These are phyloP conservation scores for Limnodromus scolopaceus DNA, from an alignment of 2,797 vertebrate genomes.

Conservation along the genomic window DNA sequence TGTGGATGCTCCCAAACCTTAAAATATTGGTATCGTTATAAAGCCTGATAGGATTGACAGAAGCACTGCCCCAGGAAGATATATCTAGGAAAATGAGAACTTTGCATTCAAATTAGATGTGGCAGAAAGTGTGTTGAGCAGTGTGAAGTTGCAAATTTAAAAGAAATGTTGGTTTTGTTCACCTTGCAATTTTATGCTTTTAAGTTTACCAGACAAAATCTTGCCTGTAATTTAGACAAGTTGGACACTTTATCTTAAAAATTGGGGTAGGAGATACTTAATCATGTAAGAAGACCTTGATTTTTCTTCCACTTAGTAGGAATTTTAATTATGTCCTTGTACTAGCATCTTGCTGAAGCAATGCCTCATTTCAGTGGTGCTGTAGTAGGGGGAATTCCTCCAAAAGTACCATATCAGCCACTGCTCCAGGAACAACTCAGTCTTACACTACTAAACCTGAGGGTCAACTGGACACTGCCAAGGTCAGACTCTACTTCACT, in stretches of 20 bases:
- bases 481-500: not conserved
- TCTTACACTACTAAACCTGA: not conserved
- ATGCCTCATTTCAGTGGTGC: not conserved
- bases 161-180: not conserved
- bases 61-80: not conserved
- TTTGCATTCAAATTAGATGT: not conserved
- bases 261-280: not conserved
- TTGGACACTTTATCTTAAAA: not conserved
- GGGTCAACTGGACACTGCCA: not conserved
- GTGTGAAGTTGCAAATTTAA: not conserved
- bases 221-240: not conserved
- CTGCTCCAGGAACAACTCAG: not conserved
- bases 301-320: not conserved
- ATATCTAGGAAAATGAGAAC: not conserved
- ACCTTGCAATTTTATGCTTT: not conserved
- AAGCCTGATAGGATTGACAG: not conserved
- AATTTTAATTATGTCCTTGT: not conserved
- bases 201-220: not conserved
- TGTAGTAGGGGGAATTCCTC: not conserved
- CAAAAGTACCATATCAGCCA: not conserved
- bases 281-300: not conserved
- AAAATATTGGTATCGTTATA: rapidly evolving
- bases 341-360: not conserved
- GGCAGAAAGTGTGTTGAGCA: not conserved
- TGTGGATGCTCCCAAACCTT: not conserved